These are phyloP conservation scores for Tetragonisca angustula DNA, from an alignment of 2,888 invertebrate species.

Conservation along the genomic window DNA sequence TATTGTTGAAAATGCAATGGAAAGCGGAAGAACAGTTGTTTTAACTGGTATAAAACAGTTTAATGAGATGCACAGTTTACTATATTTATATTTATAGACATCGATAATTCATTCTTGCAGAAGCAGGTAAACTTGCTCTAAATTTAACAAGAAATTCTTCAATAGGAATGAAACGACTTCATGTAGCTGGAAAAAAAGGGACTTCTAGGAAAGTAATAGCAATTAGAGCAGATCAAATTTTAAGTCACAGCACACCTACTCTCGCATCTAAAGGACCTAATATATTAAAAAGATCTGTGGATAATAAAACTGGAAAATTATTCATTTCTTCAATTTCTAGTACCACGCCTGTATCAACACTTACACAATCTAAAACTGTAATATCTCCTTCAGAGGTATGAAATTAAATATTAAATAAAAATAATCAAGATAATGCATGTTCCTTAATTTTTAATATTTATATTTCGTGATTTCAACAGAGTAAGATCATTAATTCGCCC, in stretches of 20 bases:
- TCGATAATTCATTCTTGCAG: slow-evolving; percentile 80
- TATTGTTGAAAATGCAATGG: slow-evolving; percentile 91
- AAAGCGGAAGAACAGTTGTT: slow-evolving; percentile 93
- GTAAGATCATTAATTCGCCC: slow-evolving; percentile 68
- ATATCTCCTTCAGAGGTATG: slow-evolving; percentile 71
- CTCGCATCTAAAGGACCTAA: slow-evolving; percentile 79
- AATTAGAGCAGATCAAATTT: slow-evolving; percentile 85
- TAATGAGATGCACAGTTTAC: slow-evolving; percentile 5
- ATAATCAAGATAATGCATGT: background rate
- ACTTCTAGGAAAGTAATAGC: slow-evolving; percentile 85
- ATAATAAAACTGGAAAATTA: slow-evolving; percentile 78
- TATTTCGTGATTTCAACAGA: slow-evolving; percentile 65
- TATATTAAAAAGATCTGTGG: slow-evolving; percentile 79
- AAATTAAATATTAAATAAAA: background rate
- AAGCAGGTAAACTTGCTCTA: slow-evolving; percentile 91
- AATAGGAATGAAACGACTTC: slow-evolving; percentile 80
- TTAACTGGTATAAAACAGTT: slow-evolving; percentile 87
- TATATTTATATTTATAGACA: slow-evolving; percentile 8
- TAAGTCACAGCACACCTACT: slow-evolving; percentile 79
- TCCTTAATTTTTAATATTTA: slow-evolving; percentile 6
- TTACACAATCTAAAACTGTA: slow-evolving; percentile 75
- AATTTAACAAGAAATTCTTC: slow-evolving; percentile 85
- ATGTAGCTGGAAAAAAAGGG: slow-evolving; percentile 79
- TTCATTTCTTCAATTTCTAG: slow-evolving; percentile 77
- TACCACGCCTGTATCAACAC: slow-evolving; percentile 71